Percentiles rank a stretch among this genome's conserved stretches.
Conservation (phyloP, 2,797 vertebrate species). For the Threskiornis aethiopicus region DNA sequence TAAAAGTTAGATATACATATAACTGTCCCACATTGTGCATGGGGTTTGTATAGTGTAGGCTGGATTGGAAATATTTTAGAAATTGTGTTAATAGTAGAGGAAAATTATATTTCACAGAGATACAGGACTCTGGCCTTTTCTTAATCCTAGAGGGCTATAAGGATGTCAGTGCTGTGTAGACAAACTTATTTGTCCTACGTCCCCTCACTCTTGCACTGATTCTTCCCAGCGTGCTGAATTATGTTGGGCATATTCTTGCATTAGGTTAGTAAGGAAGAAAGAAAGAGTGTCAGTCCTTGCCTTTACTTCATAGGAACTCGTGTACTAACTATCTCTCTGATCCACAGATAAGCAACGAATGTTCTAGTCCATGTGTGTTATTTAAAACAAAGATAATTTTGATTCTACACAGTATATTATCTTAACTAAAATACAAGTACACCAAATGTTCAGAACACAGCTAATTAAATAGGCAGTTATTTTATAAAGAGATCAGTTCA, state of each 20-base stretch:
- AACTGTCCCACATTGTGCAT: not conserved
- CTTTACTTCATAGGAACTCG: not conserved
- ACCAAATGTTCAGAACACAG: not conserved
- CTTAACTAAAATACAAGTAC: not conserved
- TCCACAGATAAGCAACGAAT: not conserved
- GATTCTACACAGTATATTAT: not conserved
- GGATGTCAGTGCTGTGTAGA: not conserved
- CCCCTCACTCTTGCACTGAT: not conserved
- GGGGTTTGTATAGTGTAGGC: not conserved
- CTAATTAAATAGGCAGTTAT: not conserved
- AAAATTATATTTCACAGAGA: not conserved
- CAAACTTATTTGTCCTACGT: not conserved
- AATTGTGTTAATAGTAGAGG: not conserved
- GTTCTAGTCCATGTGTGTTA: not conserved
- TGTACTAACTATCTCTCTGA: not conserved
- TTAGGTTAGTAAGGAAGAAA: not conserved
- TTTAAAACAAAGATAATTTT: not conserved
- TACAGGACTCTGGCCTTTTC: not conserved
- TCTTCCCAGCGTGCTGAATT: not conserved
- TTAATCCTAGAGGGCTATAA: not conserved
- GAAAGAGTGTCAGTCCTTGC: not conserved
- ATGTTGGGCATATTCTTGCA: not conserved
- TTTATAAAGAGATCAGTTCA: not conserved
- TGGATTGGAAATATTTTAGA: not conserved
- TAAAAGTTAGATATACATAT: not conserved